Percentiles rank a stretch among this genome's conserved stretches.
These are phyloP conservation scores for Sinosuthora webbiana DNA, from an alignment of 2,113 vertebrate genomes.

Conservation along the genomic window DNA sequence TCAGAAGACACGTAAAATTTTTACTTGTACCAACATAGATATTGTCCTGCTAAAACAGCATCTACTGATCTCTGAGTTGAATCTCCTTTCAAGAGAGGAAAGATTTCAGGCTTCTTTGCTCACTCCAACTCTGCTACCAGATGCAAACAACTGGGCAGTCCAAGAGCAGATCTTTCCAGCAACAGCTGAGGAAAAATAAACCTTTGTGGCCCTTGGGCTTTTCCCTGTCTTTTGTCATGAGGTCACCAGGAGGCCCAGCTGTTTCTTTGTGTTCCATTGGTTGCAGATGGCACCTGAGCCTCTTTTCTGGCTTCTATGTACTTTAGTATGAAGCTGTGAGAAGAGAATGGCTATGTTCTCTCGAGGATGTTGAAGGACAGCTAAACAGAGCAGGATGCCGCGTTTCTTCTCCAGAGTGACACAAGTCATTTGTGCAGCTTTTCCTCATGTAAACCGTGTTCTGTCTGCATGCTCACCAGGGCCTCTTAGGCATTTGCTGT, in stretches of 20 bases:
- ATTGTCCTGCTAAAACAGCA: background rate
- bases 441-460: rapidly evolving
- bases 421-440: background rate
- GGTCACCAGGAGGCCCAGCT: background rate
- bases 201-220: background rate
- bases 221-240: background rate
- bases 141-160: too few relatives aligned
- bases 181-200: background rate
- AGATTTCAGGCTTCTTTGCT: background rate
- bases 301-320: background rate
- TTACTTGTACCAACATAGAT: background rate
- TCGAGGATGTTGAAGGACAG: background rate
- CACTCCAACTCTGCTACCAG: background rate
- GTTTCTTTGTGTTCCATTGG: background rate
- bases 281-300: background rate
- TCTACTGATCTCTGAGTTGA: background rate
- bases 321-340: background rate
- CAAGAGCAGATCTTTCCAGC: background rate
- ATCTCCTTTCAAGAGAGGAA: background rate
- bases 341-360: background rate
- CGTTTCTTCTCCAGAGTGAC: background rate
- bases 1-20: background rate
- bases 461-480: background rate
- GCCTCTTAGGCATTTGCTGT: background rate
- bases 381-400: background rate